phyloP scores from a whole-genome alignment of 2,888 invertebrate genomes.

The Leptura quadrifasciata region DNA sequence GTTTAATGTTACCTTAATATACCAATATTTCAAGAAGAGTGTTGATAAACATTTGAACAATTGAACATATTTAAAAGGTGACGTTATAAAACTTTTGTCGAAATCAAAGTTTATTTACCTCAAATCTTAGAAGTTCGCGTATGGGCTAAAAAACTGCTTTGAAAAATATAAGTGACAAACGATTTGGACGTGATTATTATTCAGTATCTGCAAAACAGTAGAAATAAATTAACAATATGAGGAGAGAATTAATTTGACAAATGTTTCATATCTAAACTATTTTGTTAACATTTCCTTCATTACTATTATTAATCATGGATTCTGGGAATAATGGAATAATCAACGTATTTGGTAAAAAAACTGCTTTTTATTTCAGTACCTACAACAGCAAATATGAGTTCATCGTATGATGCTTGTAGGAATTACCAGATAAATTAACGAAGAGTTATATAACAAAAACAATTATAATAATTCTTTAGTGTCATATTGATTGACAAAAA shows the following conservation, averaged over 20 bases:
- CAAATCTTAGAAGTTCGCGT: not conserved
- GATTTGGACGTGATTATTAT: not conserved
- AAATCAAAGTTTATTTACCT: slow-evolving; percentile 1
- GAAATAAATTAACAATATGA: not conserved
- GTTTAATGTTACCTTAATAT: too few relatives aligned
- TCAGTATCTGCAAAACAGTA: not conserved
- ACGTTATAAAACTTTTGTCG: not conserved
- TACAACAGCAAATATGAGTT: not conserved
- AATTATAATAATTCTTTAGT: too few relatives aligned
- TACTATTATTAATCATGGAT: not conserved
- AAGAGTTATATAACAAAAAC: not conserved
- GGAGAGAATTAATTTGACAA: not conserved
- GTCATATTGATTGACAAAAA: too few relatives aligned
- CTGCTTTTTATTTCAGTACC: not conserved
- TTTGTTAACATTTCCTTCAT: not conserved
- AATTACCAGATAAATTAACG: not conserved
- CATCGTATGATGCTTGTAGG: not conserved
- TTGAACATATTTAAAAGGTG: too few relatives aligned
- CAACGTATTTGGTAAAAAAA: not conserved
- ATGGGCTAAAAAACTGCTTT: not conserved
- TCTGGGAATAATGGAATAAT: not conserved
- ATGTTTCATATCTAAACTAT: not conserved
- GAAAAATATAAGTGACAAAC: not conserved
- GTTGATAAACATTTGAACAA: too few relatives aligned
- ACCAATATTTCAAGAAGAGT: too few relatives aligned